Evolutionary conservation across 2,113 vertebrate species (phyloP).

Genomic region (Eudyptes chrysolophus): DNA sequence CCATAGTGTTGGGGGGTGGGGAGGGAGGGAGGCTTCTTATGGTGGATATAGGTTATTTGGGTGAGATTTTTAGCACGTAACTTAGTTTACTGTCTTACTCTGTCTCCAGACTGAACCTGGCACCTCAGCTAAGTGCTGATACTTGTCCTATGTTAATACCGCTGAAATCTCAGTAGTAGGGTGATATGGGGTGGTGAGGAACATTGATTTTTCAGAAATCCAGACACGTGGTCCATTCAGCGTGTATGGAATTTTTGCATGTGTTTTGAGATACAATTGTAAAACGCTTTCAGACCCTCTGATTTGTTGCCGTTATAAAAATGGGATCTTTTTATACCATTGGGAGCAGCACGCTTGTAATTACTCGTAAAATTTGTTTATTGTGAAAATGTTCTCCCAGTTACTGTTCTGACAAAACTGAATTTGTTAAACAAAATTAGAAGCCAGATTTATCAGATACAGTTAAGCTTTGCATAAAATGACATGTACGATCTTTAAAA

Average conservation of each 20-base stretch:
- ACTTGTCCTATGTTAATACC: neutral
- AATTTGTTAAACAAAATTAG: neutral
- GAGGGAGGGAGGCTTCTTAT: neutral
- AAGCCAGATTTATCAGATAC: neutral
- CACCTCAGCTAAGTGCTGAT: neutral
- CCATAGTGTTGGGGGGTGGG: neutral
- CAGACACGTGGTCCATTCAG: neutral
- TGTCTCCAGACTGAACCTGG: neutral
- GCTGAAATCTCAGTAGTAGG: neutral
- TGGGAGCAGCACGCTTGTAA: neutral
- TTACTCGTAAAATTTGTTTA: neutral
- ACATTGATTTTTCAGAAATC: neutral
- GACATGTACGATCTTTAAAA: neutral
- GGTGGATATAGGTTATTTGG: neutral
- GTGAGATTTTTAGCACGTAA: neutral
- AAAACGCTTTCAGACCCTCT: neutral
- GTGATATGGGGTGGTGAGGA: neutral
- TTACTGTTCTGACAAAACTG: neutral
- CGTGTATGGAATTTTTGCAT: neutral
- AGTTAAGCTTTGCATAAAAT: neutral
- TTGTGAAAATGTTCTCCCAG: neutral
- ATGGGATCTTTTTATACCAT: accelerated
- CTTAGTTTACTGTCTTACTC: neutral
- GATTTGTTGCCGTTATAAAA: neutral
- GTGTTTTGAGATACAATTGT: neutral